Percentiles rank a stretch among this genome's conserved stretches.
phyloP scores from a whole-genome alignment of 2,113 vertebrate species.

The Melanerpes aurifrons region DNA sequence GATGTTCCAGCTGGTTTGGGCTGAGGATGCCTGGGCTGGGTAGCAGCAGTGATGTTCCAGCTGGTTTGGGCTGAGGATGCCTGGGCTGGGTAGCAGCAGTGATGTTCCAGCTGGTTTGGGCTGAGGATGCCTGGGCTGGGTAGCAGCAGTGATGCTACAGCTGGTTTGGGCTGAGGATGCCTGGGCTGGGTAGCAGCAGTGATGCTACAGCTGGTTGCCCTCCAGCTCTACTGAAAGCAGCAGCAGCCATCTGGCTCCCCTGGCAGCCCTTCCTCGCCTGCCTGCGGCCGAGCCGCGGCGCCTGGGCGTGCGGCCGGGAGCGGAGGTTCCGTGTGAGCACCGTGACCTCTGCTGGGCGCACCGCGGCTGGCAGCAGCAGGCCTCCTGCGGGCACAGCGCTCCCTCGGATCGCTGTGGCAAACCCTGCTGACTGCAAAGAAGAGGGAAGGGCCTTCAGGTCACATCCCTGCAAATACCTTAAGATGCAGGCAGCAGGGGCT shows the following conservation, averaged over 20 bases:
- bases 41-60: not conserved
- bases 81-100: not conserved
- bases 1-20: too few species aligned
- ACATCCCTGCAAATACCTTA: not conserved
- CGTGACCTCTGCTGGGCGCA: not conserved
- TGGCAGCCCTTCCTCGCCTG: fast-evolving
- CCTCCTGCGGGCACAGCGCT: fast-evolving
- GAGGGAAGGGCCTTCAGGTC: not conserved
- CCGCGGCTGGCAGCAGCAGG: fast-evolving
- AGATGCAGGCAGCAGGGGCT: not conserved
- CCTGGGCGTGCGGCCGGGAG: too few species aligned
- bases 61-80: not conserved
- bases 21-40: not conserved
- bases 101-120: too few species aligned
- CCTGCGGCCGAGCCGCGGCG: too few species aligned
- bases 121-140: not conserved
- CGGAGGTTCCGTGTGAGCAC: not conserved
- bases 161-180: not conserved
- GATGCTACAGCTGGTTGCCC: not conserved
- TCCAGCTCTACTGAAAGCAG: not conserved
- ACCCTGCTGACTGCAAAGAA: not conserved
- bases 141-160: not conserved
- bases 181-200: not conserved
- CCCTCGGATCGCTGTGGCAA: fast-evolving
- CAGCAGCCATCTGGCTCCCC: fast-evolving